Evolutionary conservation across 2,113 vertebrate species (phyloP).

Genomic region (Uria aalge): DNA sequence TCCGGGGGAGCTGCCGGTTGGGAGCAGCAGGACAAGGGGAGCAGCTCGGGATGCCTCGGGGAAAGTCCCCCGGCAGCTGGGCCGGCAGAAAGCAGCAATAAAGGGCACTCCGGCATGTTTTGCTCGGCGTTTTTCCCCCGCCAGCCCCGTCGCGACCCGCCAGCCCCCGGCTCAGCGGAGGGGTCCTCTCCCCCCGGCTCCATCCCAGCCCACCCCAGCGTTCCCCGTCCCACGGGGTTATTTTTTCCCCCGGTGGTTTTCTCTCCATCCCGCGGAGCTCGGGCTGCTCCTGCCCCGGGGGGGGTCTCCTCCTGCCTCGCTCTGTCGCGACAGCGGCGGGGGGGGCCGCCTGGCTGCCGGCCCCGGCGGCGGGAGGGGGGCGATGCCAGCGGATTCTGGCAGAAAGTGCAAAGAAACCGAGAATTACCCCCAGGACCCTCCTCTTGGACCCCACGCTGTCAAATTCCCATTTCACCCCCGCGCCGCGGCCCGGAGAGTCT

Average conservation of each 20-base stretch:
- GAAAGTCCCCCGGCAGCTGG: rapidly evolving
- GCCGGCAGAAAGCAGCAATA: rapidly evolving
- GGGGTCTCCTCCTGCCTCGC: not conserved
- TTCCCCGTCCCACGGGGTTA: rapidly evolving
- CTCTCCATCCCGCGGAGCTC: not conserved
- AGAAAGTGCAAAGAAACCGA: not conserved
- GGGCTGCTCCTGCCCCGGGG: not conserved
- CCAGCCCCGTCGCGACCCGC: rapidly evolving
- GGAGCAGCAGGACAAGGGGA: not conserved
- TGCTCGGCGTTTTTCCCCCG: no score
- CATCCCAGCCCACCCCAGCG: not conserved
- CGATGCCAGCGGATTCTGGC: not conserved
- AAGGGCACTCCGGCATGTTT: not conserved
- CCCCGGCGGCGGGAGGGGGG: no score
- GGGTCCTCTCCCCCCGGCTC: not conserved
- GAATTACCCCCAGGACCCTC: not conserved
- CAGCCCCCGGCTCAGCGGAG: not conserved
- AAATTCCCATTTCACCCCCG: not conserved
- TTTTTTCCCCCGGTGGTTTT: not conserved
- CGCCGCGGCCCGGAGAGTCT: not conserved
- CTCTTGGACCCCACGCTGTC: not conserved
- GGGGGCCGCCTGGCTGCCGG: no score
- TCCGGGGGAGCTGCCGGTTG: not conserved
- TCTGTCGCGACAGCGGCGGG: no score
- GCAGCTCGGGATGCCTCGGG: rapidly evolving